Percentiles rank a stretch among this genome's conserved stretches.
Conservation (phyloP, 2,888 invertebrate species). For the Acleris literana region DNA sequence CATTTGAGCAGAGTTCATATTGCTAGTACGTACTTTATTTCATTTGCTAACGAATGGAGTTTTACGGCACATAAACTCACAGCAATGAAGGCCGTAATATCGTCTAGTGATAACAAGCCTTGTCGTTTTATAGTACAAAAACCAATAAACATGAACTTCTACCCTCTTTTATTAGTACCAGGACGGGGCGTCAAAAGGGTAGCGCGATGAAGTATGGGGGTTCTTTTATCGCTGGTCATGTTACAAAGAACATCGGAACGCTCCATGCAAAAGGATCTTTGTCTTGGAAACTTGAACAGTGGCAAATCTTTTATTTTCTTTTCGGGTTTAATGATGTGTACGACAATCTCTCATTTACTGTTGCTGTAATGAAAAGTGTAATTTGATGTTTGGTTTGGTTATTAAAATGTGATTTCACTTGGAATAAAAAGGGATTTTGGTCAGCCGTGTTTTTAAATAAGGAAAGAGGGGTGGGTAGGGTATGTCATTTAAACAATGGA, state of each 20-base stretch:
- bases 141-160: constrained; percentile 46
- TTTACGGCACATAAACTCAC: constrained; percentile 61
- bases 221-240: constrained; percentile 42
- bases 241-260: constrained; percentile 44
- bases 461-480: constrained; percentile 55
- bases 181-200: constrained; percentile 39
- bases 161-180: constrained; percentile 29
- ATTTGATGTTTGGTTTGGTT: constrained; percentile 21
- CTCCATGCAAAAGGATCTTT: constrained; percentile 48
- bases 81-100: constrained; percentile 47
- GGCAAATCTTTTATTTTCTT: constrained; percentile 56
- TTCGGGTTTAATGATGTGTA: constrained; percentile 52
- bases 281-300: constrained; percentile 51
- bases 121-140: constrained; percentile 46
- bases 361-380: constrained; percentile 26
- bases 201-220: constrained; percentile 42
- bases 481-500: constrained; percentile 51
- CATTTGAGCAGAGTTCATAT: constrained; percentile 39
- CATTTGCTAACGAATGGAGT: constrained; percentile 54
- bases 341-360: constrained; percentile 42
- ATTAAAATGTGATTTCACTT: constrained; percentile 4
- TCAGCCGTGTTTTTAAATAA: constrained; percentile 40
- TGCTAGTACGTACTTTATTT: constrained; percentile 51
- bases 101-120: constrained; percentile 58
- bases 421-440: neutral